Percentiles rank a stretch among this genome's conserved stretches.
These are phyloP conservation scores for Idris sp. DNA, from an alignment of 1,140 invertebrate genomes.

Conservation along the genomic window DNA sequence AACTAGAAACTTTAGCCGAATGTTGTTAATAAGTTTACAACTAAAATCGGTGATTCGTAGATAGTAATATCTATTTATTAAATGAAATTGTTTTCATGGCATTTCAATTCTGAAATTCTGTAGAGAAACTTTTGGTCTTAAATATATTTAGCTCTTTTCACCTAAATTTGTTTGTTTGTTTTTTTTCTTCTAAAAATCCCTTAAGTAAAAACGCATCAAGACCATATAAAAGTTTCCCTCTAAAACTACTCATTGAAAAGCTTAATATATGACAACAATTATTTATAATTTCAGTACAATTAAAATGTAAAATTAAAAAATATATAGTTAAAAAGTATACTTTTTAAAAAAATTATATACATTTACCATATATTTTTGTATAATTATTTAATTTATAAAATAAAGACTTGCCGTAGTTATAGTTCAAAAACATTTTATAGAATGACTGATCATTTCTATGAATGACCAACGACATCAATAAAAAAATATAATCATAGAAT, in stretches of 20 bases:
- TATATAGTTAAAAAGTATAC: conserved; percentile 22
- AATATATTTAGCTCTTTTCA: conserved; percentile 25
- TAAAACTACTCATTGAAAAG: conserved; percentile 46
- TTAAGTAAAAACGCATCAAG: conserved; percentile 38
- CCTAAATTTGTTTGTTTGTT: too few species aligned
- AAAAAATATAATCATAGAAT: too few species aligned
- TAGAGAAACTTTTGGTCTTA: conserved; percentile 16
- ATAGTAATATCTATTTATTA: not conserved
- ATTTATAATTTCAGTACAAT: conserved; percentile 38
- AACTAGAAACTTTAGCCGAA: not conserved
- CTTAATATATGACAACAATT: conserved; percentile 38
- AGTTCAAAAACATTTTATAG: too few species aligned
- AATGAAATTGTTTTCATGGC: conserved; percentile 3
- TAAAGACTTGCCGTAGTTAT: too few species aligned
- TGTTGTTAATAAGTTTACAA: not conserved
- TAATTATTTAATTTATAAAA: too few species aligned
- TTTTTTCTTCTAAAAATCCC: too few species aligned
- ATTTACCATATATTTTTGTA: too few species aligned
- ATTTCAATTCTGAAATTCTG: conserved; percentile 21
- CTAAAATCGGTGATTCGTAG: too few species aligned
- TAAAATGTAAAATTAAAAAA: conserved; percentile 29
- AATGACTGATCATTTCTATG: too few species aligned
- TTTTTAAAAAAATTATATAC: conserved; percentile 8
- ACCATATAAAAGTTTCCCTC: conserved; percentile 37
- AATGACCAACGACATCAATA: too few species aligned